phyloP scores from a whole-genome alignment of 2,113 vertebrate genomes.

The Ochotona curzoniae region DNA sequence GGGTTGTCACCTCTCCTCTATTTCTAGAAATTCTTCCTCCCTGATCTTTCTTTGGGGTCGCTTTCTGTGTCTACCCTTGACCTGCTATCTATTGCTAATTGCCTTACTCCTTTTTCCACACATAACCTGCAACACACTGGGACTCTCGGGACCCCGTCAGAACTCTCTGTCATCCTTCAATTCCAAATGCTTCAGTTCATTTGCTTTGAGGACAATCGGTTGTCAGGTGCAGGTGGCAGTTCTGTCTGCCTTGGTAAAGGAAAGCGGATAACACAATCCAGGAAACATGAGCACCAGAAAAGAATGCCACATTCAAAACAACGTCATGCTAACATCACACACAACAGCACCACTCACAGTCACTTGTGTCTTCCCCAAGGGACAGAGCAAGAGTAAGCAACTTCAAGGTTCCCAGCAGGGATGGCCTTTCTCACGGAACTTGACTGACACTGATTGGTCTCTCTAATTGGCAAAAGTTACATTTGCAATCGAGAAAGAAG shows the following conservation, averaged over 20 bases:
- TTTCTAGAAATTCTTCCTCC: neutral
- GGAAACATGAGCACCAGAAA: constrained; percentile 90
- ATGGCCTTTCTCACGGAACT: constrained; percentile 84
- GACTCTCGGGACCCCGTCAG: neutral
- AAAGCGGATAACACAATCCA: constrained; percentile 88
- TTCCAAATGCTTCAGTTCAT: constrained; percentile 41
- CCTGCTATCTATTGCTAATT: neutral
- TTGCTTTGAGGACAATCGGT: constrained; percentile 76
- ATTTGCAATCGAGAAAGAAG: constrained; percentile 70
- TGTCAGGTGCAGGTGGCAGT: constrained; percentile 70
- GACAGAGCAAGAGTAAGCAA: constrained; percentile 85
- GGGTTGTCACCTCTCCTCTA: neutral
- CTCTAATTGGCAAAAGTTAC: constrained; percentile 76
- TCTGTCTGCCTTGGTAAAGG: constrained; percentile 83
- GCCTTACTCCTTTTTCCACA: neutral
- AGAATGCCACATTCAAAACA: constrained; percentile 89
- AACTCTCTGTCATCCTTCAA: neutral
- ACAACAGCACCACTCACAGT: constrained; percentile 87
- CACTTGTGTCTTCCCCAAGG: constrained; percentile 86
- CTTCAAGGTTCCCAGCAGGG: constrained; percentile 85
- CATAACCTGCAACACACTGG: neutral
- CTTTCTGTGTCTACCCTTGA: neutral
- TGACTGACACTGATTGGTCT: constrained; percentile 83
- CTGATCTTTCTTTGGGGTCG: neutral
- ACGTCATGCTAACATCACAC: constrained; percentile 90